Percentiles rank a stretch among this genome's conserved stretches.
Evolutionary conservation across 2,888 invertebrate genomes (phyloP).

Genomic region (Syrphus vitripennis): DNA sequence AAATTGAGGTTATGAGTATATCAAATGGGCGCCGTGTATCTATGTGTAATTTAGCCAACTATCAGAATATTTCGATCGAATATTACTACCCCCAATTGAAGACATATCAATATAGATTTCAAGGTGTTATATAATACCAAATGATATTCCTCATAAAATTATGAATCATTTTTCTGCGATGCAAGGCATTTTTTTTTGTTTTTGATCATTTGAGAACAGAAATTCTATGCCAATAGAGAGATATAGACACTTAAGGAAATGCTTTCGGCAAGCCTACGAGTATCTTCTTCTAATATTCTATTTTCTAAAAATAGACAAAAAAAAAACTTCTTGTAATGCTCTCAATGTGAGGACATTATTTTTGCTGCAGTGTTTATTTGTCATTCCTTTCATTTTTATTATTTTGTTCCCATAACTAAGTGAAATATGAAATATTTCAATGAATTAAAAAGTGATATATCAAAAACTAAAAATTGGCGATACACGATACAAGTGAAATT

Average conservation of each 20-base stretch:
- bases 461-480: neutral
- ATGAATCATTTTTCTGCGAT: neutral
- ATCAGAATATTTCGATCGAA: neutral
- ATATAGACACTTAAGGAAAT: neutral
- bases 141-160: neutral
- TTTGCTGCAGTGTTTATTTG: neutral
- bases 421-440: conserved; percentile 9
- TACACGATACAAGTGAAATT: conserved; percentile 16
- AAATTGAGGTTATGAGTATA: conserved; percentile 31
- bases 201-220: neutral
- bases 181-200: too few species aligned
- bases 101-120: neutral
- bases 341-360: conserved; percentile 7
- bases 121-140: neutral
- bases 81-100: neutral
- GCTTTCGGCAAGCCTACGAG: too few species aligned
- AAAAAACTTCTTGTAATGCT: conserved; percentile 4
- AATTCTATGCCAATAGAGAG: neutral
- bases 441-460: conserved; percentile 29
- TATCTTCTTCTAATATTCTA: neutral
- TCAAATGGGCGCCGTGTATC: neutral
- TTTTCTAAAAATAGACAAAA: conserved; percentile 12
- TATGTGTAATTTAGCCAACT: neutral
- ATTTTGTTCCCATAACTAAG: neutral
- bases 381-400: conserved; percentile 4